A percentile compares a stretch with the other conserved stretches of the same genome.
These are phyloP conservation scores for Rhagonycha lutea DNA, from an alignment of 2,888 invertebrate genomes.

Conservation along the genomic window DNA sequence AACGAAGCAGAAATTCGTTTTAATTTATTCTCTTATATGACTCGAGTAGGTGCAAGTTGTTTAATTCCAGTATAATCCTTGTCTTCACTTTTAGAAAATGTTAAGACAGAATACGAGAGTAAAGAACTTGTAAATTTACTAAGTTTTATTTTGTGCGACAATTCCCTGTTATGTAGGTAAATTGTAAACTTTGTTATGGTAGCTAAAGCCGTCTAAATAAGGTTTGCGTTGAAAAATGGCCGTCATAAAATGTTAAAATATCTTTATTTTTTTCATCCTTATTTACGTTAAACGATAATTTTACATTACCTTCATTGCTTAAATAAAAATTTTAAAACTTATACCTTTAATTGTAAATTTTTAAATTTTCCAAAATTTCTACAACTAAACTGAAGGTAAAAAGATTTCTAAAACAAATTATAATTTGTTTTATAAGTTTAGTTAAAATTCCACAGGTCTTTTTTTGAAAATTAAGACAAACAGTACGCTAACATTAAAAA, in stretches of 20 bases:
- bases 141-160: constrained; percentile 9
- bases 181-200: constrained; percentile 17
- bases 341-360: neutral
- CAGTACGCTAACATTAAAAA: no score
- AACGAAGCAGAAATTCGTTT: constrained; percentile 35
- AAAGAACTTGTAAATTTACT: constrained; percentile 10
- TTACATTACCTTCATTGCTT: neutral
- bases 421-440: no score
- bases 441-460: no score
- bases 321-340: neutral
- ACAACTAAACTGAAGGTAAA: neutral
- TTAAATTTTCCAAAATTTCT: neutral
- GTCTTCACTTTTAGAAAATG: constrained; percentile 27
- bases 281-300: constrained; percentile 2
- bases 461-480: no score
- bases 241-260: constrained; percentile 12
- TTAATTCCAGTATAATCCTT: constrained; percentile 38
- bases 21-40: constrained; percentile 42
- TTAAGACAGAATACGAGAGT: constrained; percentile 1
- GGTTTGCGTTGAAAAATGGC: constrained; percentile 14
- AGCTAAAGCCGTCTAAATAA: constrained; percentile 17
- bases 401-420: no score
- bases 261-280: constrained; percentile 13
- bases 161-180: constrained; percentile 14
- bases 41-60: constrained; percentile 35